Evolutionary conservation across 2,797 vertebrate genomes (phyloP).

Genomic region (Trachops cirrhosus): DNA sequence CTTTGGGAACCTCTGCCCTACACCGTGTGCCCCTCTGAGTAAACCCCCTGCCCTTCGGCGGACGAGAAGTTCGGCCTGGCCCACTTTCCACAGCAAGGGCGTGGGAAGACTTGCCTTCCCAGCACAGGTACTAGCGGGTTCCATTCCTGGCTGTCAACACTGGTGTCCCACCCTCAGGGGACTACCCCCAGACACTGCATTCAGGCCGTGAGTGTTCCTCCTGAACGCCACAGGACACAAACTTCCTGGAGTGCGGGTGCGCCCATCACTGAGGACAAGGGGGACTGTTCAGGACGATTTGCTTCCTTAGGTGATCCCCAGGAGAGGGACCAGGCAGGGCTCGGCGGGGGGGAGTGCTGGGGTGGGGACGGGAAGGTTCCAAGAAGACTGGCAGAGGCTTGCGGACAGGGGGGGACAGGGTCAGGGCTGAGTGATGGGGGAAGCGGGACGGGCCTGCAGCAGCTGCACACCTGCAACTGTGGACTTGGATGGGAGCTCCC

Average conservation of each 20-base stretch:
- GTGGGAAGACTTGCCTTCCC: neutral
- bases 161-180: neutral
- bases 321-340: neutral
- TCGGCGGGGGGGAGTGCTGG: too few relatives aligned
- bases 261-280: neutral
- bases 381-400: neutral
- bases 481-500: neutral
- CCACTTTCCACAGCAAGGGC: neutral
- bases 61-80: neutral
- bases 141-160: neutral
- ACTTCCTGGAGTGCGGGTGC: neutral
- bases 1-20: neutral
- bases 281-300: neutral
- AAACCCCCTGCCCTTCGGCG: neutral
- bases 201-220: neutral
- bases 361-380: neutral
- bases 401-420: neutral
- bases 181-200: neutral
- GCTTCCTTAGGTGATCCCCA: neutral
- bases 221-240: neutral
- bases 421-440: neutral
- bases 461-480: neutral
- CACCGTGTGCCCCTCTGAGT: neutral
- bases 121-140: fast-evolving
- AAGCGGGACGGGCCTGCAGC: neutral